These are phyloP conservation scores for Sycobia sp. DNA, from an alignment of 1,140 invertebrate genomes.

Conservation along the genomic window DNA sequence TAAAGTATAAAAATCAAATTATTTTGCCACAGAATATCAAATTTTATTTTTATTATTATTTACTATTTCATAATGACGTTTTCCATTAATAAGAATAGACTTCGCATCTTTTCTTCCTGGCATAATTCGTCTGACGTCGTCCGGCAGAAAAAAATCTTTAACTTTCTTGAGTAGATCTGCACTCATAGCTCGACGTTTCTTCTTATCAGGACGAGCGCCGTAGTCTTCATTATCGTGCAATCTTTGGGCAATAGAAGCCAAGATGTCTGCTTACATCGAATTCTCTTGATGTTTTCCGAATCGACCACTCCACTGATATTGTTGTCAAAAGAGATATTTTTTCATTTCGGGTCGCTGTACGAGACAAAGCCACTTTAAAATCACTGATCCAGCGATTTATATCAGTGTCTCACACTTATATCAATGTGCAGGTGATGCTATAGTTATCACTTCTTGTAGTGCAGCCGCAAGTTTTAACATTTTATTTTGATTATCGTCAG, in stretches of 20 bases:
- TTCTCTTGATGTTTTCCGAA: conserved; percentile 1
- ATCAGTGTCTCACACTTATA: neutral
- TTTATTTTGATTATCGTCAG: conserved; percentile 12
- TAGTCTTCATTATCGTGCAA: conserved; percentile 1
- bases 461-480: conserved; percentile 10
- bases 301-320: conserved; percentile 13
- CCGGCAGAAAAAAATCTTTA: conserved; percentile 8
- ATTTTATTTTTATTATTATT: neutral
- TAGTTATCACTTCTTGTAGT: conserved; percentile 5
- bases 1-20: too few relatives aligned
- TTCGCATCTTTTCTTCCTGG: conserved; percentile 18
- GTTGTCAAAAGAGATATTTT: conserved; percentile 19
- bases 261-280: conserved; percentile 1
- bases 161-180: neutral
- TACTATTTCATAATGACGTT: neutral
- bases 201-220: conserved; percentile 1
- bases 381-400: conserved; percentile 3
- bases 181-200: conserved; percentile 7
- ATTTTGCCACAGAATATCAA: neutral
- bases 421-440: neutral
- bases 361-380: conserved; percentile 17
- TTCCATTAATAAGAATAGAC: conserved; percentile 10
- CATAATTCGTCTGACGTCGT: conserved; percentile 15
- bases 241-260: neutral
- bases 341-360: neutral